These are phyloP conservation scores for Lophochroa leadbeateri DNA, from an alignment of 2,113 vertebrate species.

Conservation along the genomic window DNA sequence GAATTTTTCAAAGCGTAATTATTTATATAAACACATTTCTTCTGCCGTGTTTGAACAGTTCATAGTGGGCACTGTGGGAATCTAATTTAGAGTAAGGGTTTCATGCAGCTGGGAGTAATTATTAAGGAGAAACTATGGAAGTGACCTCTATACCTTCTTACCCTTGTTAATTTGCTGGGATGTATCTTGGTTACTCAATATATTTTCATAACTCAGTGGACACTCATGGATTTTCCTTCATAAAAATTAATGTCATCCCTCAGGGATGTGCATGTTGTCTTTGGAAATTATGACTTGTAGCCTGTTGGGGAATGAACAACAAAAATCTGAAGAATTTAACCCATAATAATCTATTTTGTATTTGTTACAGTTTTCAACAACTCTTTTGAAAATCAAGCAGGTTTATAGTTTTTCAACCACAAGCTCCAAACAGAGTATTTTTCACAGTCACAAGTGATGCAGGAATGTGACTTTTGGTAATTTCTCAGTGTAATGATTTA, in stretches of 20 bases:
- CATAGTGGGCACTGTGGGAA: neutral
- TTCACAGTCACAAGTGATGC: neutral
- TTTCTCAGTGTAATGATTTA: neutral
- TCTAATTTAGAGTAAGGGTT: neutral
- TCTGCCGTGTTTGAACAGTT: neutral
- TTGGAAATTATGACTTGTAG: neutral
- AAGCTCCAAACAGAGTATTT: neutral
- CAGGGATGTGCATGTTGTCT: neutral
- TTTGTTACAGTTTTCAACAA: neutral
- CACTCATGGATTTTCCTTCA: neutral
- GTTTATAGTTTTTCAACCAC: neutral
- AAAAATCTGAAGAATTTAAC: neutral
- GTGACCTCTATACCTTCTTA: neutral
- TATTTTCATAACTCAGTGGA: neutral
- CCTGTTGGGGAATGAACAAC: neutral
- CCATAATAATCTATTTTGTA: neutral
- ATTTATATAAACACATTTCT: conserved; percentile 2
- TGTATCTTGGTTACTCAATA: neutral
- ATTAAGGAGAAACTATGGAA: neutral
- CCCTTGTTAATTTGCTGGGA: neutral
- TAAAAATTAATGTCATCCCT: neutral
- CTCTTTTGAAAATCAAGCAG: neutral
- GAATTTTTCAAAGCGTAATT: conserved; percentile 34
- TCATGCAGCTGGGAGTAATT: neutral
- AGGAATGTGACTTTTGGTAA: neutral